Conservation (phyloP, 2,113 vertebrate species). For the Lepidothrix coronata region DNA sequence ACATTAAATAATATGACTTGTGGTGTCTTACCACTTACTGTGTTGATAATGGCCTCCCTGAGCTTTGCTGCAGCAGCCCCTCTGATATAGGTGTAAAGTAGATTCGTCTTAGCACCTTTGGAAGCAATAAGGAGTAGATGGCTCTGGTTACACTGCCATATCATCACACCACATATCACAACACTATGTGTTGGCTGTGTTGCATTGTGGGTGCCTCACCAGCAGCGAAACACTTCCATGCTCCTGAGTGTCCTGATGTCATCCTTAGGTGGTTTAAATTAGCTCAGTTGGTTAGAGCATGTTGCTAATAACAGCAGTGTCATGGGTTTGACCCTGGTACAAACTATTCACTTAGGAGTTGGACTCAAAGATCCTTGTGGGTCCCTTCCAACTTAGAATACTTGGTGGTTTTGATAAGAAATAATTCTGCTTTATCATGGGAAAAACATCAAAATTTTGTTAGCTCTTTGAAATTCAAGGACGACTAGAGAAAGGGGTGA, state of each 20-base stretch:
- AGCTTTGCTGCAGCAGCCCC: neutral
- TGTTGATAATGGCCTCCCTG: neutral
- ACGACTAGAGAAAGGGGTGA: neutral
- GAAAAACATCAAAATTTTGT: constrained; percentile 7
- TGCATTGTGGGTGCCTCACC: neutral
- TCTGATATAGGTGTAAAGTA: neutral
- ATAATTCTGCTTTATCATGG: constrained; percentile 35
- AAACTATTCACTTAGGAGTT: neutral
- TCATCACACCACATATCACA: neutral
- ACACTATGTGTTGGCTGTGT: neutral
- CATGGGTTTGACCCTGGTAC: neutral
- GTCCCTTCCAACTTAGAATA: neutral
- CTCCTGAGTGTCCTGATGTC: neutral
- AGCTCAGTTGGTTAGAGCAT: neutral
- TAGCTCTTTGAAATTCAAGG: neutral
- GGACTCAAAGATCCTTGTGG: neutral
- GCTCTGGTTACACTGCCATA: neutral
- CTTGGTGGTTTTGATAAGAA: neutral
- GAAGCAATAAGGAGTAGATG: neutral
- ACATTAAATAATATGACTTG: neutral
- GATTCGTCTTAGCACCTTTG: neutral
- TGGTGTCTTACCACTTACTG: neutral
- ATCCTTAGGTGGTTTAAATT: neutral
- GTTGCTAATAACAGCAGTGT: neutral
- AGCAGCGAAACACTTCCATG: neutral